Evolutionary conservation across 2,888 invertebrate species (phyloP).

Genomic region (Podabrus alpinus): DNA sequence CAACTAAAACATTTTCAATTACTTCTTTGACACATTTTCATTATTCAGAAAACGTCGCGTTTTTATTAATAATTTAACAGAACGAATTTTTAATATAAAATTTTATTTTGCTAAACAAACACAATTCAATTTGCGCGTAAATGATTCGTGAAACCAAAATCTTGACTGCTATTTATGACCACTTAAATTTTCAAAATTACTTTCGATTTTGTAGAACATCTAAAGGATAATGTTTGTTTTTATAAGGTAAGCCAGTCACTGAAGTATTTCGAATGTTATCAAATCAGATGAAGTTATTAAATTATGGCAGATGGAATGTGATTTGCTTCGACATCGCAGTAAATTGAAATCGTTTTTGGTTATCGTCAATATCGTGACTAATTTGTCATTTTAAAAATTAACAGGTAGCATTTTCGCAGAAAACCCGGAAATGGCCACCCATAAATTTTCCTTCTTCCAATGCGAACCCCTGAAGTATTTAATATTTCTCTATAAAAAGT

Average conservation of each 20-base stretch:
- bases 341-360: slow-evolving; percentile 24
- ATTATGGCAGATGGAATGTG: slow-evolving; percentile 23
- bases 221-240: slow-evolving; percentile 19
- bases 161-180: not conserved
- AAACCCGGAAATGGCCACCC: not conserved
- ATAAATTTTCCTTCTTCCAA: not conserved
- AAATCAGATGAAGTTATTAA: slow-evolving; percentile 26
- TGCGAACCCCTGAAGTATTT: not conserved
- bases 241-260: slow-evolving; percentile 15
- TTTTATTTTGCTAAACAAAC: not conserved
- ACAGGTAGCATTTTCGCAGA: slow-evolving; percentile 10
- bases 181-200: not conserved
- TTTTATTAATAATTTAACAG: not conserved
- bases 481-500: not conserved
- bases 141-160: not conserved
- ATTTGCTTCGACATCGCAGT: slow-evolving; percentile 25
- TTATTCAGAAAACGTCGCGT: not conserved
- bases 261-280: slow-evolving; percentile 18
- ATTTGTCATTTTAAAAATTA: slow-evolving; percentile 25
- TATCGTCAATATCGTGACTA: slow-evolving; percentile 21
- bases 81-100: not conserved
- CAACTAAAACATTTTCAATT: not conserved
- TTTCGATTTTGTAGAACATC: slow-evolving; percentile 8
- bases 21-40: not conserved
- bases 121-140: not conserved